Evolutionary conservation across 2,888 invertebrate genomes (phyloP), one percentile per base, ranked within the genome.

Genomic region (Dicroscelio sp.): DNA sequence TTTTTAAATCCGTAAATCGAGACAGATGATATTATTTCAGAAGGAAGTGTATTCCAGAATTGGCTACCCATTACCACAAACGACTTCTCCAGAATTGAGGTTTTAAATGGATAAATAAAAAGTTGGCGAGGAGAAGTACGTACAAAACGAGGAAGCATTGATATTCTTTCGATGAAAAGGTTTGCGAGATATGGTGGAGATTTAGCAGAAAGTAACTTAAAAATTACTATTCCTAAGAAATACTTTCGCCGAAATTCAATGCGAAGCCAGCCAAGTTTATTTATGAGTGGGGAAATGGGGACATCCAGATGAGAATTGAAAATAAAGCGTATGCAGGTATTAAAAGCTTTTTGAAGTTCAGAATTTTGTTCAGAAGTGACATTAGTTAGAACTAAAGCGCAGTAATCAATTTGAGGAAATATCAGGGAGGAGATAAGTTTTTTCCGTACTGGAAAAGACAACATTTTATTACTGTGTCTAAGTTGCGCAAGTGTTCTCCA

Each of bases 371-470:
- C 25, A n/a, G 38, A 5, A 25, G 69, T 23, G 23, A 69, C 1
- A 17, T 69, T 38, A 12, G 69, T 69, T 8, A 69, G 17, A n/a
- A 69, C 25, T 12, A 25, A 43, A 38, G 23, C 4, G 31, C 38
- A 69, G 23, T 69, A 83, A 17, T 83, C 71, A 33, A 83, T 12
- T 3, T 23, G 30, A 6, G 83, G 83, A 38, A 71, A 43, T 8
- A 83, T 27, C 2, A 83, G 43, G 10, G 83, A 35, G 8, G 27
- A 14, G 35, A 83, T 23, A 0, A 83, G 43, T n/a, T 73, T 27
- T 43, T 55, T 83, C 20, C 52, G 63, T 20, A 58, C 2, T 1
- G 1, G 14, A 8, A 23, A 2, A 12, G 82, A 69, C 3, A 82
- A 23, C 8, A 6, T n/a, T 6, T 4, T 25, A 17, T 31, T 25